Evolutionary conservation across 2,797 vertebrate species (phyloP).

Genomic region (Phataginus tricuspis): DNA sequence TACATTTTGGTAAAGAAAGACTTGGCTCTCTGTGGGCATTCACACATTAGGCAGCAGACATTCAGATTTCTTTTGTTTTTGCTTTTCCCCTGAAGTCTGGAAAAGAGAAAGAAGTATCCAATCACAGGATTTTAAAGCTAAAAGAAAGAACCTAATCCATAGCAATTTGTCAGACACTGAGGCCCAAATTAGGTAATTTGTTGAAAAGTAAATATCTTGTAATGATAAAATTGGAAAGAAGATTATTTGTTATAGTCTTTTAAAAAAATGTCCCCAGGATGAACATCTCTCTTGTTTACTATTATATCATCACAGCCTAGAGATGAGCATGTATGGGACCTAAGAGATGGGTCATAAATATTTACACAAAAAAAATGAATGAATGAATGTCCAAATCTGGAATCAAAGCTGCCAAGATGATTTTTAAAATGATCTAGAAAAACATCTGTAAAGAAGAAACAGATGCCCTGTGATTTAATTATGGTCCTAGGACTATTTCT

Average conservation of each 20-base stretch:
- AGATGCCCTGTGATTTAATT: background rate
- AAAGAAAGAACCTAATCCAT: background rate
- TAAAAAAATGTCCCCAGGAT: background rate
- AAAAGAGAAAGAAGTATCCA: background rate
- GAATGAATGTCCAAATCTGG: background rate
- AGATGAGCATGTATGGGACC: background rate
- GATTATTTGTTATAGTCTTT: background rate
- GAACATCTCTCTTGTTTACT: background rate
- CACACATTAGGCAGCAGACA: background rate
- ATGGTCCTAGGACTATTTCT: background rate
- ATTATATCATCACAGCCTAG: background rate
- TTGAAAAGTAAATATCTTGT: background rate
- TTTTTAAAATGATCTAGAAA: background rate
- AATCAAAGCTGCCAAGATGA: background rate
- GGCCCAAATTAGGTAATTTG: background rate
- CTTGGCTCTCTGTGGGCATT: background rate
- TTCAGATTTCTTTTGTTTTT: background rate
- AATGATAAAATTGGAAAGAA: slow-evolving; percentile 16
- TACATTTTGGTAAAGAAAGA: background rate
- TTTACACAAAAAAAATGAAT: background rate
- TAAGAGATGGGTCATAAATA: background rate
- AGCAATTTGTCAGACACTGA: background rate
- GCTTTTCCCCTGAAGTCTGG: background rate
- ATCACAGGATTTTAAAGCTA: background rate
- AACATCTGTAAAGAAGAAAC: background rate